A percentile compares a stretch with the other conserved stretches of the same genome.
Evolutionary conservation across 2,888 invertebrate species (phyloP).

Genomic region (Scelioninae gen. 1): DNA sequence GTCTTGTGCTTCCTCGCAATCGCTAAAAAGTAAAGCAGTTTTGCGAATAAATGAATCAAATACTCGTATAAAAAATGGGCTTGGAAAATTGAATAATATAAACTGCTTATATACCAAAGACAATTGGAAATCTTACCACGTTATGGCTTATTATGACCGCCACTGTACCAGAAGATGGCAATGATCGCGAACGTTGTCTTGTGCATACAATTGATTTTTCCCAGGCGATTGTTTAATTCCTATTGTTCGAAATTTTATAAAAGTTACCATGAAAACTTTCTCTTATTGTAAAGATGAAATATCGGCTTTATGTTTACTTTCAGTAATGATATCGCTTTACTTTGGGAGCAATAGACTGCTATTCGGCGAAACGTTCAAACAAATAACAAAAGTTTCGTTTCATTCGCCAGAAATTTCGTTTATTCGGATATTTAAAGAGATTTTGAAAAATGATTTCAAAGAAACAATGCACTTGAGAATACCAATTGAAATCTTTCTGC

Average conservation of each 20-base stretch:
- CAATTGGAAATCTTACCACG: background rate
- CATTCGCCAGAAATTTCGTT: too few relatives aligned
- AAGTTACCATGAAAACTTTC: conserved; percentile 12
- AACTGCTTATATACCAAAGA: background rate
- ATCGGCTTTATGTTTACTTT: conserved; percentile 13
- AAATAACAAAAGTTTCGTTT: conserved; percentile 1
- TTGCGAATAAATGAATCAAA: background rate
- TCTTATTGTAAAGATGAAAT: conserved; percentile 14
- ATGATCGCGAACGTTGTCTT: background rate
- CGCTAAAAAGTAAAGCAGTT: background rate
- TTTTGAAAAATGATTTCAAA: conserved; percentile 1
- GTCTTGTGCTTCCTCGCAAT: conserved; percentile 11
- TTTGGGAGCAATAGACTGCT: background rate
- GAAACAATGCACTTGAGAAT: background rate
- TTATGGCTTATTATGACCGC: background rate
- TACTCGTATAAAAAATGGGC: conserved; percentile 24
- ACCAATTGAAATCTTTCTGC: background rate
- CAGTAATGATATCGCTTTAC: conserved; percentile 12
- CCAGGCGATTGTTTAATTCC: background rate
- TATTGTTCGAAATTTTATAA: conserved; percentile 20
- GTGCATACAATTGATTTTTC: conserved; percentile 17
- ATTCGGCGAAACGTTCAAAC: background rate
- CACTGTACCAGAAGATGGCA: background rate
- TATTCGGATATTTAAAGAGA: background rate
- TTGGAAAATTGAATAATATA: background rate